Percentiles rank a stretch among this genome's conserved stretches.
phyloP scores from a whole-genome alignment of 2,113 vertebrate species.

The Dipodomys spectabilis region DNA sequence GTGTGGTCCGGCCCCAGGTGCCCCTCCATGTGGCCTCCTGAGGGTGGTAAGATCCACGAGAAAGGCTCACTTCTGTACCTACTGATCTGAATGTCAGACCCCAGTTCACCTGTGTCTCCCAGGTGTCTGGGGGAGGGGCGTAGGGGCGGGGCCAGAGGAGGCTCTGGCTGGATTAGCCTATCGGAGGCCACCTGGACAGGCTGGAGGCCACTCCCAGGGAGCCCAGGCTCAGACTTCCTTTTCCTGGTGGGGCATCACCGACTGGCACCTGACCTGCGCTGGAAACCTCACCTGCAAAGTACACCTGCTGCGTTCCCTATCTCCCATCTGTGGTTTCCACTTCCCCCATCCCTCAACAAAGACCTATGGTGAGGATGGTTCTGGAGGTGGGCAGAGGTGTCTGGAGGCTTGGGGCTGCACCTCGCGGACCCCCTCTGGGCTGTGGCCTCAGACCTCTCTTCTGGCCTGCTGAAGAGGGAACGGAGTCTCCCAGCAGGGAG shows the following conservation, averaged over 20 bases:
- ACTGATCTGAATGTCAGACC: rapidly evolving
- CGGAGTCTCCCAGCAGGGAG: not conserved
- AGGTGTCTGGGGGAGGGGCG: not conserved
- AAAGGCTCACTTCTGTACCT: not conserved
- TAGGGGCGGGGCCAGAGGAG: not conserved
- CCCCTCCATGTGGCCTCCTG: rapidly evolving
- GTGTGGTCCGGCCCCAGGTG: not conserved
- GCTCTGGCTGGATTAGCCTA: no score
- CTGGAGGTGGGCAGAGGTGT: rapidly evolving
- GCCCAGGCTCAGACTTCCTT: not conserved
- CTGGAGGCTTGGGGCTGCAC: rapidly evolving
- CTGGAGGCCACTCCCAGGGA: not conserved
- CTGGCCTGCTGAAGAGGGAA: not conserved
- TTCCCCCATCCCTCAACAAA: not conserved
- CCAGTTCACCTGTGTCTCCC: rapidly evolving
- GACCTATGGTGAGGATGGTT: not conserved
- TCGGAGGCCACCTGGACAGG: rapidly evolving
- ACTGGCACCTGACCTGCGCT: not conserved
- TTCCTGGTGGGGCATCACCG: rapidly evolving
- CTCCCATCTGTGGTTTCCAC: conserved; percentile 20
- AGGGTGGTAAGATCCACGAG: rapidly evolving
- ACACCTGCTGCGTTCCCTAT: not conserved
- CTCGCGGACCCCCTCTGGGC: rapidly evolving
- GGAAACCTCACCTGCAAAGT: not conserved
- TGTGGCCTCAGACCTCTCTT: rapidly evolving